Percentiles rank a stretch among this genome's conserved stretches.
phyloP scores from a whole-genome alignment of 1,140 invertebrate species.

The Oscheius sp. region DNA sequence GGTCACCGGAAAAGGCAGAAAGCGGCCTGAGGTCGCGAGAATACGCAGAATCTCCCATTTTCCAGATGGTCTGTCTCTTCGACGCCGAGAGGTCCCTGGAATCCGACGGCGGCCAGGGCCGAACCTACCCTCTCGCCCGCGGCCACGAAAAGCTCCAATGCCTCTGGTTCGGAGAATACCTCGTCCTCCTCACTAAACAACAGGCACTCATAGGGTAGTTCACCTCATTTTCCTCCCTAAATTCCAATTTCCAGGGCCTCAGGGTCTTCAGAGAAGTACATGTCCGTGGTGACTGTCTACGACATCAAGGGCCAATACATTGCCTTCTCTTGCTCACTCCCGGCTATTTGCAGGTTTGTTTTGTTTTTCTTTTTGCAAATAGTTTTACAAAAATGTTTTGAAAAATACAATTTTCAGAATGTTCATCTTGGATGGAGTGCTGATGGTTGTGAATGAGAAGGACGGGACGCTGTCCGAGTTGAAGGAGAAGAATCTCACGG shows the following conservation, averaged over 20 bases:
- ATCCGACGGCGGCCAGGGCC: constrained; percentile 40
- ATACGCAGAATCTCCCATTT: constrained; percentile 5
- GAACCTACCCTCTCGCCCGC: constrained; percentile 46
- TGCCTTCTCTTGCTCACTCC: constrained; percentile 53
- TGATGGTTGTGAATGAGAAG: constrained; percentile 9
- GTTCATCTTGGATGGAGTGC: background rate
- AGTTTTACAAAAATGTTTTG: background rate
- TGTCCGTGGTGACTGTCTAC: constrained; percentile 52
- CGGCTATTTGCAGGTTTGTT: constrained; percentile 34
- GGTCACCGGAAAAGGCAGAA: too few species aligned
- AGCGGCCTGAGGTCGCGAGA: too few species aligned
- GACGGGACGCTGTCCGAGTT: constrained; percentile 36
- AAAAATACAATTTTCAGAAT: background rate
- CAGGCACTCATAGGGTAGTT: constrained; percentile 44
- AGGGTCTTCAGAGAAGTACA: constrained; percentile 38
- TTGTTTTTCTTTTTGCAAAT: background rate
- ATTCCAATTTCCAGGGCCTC: constrained; percentile 29
- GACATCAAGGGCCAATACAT: constrained; percentile 54
- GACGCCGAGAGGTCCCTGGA: constrained; percentile 50
- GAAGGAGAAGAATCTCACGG: constrained; percentile 49
- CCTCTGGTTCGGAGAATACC: constrained; percentile 38
- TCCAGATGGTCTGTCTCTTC: constrained; percentile 59
- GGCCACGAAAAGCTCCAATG: constrained; percentile 53
- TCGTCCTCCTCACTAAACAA: constrained; percentile 52
- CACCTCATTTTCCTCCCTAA: background rate